Evolutionary conservation across 1,140 invertebrate genomes (phyloP), one percentile per base, ranked within the genome.

Genomic region (Musca vetustissima): DNA sequence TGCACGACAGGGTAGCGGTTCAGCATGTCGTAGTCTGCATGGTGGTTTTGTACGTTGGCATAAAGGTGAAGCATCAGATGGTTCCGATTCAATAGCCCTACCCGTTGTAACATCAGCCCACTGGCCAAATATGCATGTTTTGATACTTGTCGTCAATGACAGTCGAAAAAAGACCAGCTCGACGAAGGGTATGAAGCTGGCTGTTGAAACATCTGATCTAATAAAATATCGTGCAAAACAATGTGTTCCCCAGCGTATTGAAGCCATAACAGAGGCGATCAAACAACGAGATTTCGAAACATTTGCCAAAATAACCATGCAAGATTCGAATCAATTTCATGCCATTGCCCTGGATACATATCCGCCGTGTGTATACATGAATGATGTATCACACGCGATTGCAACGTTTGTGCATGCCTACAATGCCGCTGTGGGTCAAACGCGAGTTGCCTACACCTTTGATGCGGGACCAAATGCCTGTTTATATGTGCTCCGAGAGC

Each of bases 281-380:
- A 66, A 85, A 32, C 75, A 88, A 0, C 92, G 87, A 78, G 87
- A 99, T 85, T 99, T 99, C 83, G 72, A 88, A 47, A 87, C 82
- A 61, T 98, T 99, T 88, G 96, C 94, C 28, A 89, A 94, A 82
- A 86, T 98, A 9, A 98, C 96, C 17, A 99, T 99, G 93, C 90
- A 90, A 83, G 98, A 99, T 77, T 98, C 96, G 64, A 99, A 99
- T 88, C 94, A 98, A 83, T 91, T 99, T 75, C 98, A 99, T 86
- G 95, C 97, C 2, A 88, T 96, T 32, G 96, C 94, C 75, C 80
- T 96, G 53, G 98, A 99, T 81, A 95, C 97, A 0, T 97, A 89
- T 87, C 98, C 98, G 6, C 97, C 98, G 0, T 92, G 91, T 82
- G 84, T 90, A 22, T 99, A 99, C 77, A 90, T 98, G 90, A 98